phyloP scores from a whole-genome alignment of 2,113 vertebrate genomes.

The Pterocles gutturalis region DNA sequence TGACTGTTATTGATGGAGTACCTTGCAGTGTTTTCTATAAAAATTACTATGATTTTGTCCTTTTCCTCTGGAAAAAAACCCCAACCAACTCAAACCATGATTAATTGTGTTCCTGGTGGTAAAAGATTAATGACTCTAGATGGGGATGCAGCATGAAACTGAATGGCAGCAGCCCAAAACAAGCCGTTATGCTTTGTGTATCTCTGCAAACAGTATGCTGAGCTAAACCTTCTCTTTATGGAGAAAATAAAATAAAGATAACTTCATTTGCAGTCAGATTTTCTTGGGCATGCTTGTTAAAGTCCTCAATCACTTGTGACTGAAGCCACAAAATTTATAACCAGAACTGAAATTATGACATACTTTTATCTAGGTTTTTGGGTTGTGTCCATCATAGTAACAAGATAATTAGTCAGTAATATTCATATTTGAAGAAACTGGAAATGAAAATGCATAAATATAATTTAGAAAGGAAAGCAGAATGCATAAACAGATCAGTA shows the following conservation, averaged over 20 bases:
- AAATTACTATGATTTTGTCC: conserved; percentile 22
- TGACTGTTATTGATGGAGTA: conserved; percentile 22
- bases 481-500: neutral
- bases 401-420: conserved; percentile 5
- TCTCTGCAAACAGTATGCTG: neutral
- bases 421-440: neutral
- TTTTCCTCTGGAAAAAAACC: conserved; percentile 2
- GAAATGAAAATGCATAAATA: conserved; percentile 12
- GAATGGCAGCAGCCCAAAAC: conserved; percentile 28
- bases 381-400: conserved; percentile 11
- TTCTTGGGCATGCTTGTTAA: conserved; percentile 8
- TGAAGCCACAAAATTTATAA: neutral
- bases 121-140: conserved; percentile 9
- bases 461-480: neutral
- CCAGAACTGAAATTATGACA: neutral
- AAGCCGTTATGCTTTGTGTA: neutral
- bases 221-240: conserved; percentile 36
- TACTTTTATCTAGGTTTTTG: neutral
- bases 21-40: conserved; percentile 4
- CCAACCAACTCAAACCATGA: neutral
- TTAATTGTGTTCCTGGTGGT: neutral
- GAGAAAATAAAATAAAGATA: conserved; percentile 24
- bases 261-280: conserved; percentile 42
- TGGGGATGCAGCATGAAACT: conserved; percentile 18
- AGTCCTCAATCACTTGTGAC: neutral